Conservation (phyloP, 1,140 invertebrate genomes). For the Lutraria rhynchaena region DNA sequence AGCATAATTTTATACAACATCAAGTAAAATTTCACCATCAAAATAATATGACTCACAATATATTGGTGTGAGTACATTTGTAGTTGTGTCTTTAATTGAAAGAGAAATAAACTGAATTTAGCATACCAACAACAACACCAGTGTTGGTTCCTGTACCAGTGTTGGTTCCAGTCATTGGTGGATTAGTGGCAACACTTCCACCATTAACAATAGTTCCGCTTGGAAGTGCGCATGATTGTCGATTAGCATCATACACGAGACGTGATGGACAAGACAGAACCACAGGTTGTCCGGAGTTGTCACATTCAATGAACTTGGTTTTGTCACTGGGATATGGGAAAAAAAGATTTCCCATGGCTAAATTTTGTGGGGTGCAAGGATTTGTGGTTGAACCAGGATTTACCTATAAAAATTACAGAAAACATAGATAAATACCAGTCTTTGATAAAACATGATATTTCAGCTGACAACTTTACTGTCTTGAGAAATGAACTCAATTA, state of each 20-base stretch:
- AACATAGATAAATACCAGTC: too few relatives aligned
- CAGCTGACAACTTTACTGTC: too few relatives aligned
- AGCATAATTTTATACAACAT: too few relatives aligned
- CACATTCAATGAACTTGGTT: constrained; percentile 66
- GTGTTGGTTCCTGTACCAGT: constrained; percentile 1
- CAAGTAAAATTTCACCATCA: too few relatives aligned
- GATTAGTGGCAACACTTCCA: not conserved
- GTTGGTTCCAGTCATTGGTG: not conserved
- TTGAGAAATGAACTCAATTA: too few relatives aligned
- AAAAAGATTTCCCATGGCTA: constrained; percentile 55
- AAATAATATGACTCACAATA: too few relatives aligned
- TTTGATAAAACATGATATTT: too few relatives aligned
- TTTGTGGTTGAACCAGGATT: constrained; percentile 7
- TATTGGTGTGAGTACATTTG: too few relatives aligned
- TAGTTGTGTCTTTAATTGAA: too few relatives aligned
- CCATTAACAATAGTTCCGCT: constrained; percentile 1
- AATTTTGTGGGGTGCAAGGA: constrained; percentile 59
- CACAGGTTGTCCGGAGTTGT: constrained; percentile 20
- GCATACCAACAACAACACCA: constrained; percentile 18
- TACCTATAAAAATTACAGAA: too few relatives aligned
- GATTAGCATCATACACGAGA: constrained; percentile 17
- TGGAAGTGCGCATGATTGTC: constrained; percentile 35
- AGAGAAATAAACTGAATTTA: too few relatives aligned
- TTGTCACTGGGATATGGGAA: constrained; percentile 61
- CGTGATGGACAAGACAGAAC: constrained; percentile 54